Evolutionary conservation across 2,888 invertebrate species (phyloP).

Genomic region (Muschampia plurimacula): DNA sequence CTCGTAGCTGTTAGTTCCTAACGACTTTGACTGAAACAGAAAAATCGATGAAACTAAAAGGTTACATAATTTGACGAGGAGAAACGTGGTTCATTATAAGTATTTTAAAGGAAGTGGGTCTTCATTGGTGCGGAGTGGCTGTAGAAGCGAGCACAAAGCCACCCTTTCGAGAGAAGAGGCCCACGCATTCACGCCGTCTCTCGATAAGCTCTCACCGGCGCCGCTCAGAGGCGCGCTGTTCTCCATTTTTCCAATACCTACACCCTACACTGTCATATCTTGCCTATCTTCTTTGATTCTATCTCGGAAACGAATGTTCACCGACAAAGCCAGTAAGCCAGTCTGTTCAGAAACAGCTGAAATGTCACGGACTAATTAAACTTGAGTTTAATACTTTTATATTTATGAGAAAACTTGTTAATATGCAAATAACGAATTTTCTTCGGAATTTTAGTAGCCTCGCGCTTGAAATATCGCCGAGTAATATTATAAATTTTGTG

Average conservation of each 20-base stretch:
- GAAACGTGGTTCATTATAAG: conserved; percentile 52
- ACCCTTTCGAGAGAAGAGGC: conserved; percentile 71
- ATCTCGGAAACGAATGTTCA: conserved; percentile 15
- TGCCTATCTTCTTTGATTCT: conserved; percentile 32
- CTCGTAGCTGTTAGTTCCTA: neutral
- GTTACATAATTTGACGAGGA: conserved; percentile 44
- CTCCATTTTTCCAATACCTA: conserved; percentile 56
- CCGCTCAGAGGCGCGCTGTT: conserved; percentile 49
- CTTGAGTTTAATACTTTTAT: conserved; percentile 28
- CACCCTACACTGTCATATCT: conserved; percentile 29
- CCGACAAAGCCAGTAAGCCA: conserved; percentile 21
- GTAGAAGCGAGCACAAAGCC: conserved; percentile 74
- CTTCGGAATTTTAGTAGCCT: conserved; percentile 25
- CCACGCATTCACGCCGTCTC: conserved; percentile 67
- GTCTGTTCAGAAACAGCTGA: conserved; percentile 21
- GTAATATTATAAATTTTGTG: conserved; percentile 23
- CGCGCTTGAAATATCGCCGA: conserved; percentile 19
- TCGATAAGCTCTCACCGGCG: conserved; percentile 69
- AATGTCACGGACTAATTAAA: conserved; percentile 36
- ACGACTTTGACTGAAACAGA: neutral
- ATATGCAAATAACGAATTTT: conserved; percentile 35
- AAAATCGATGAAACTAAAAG: conserved; percentile 40
- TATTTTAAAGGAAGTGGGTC: conserved; percentile 61
- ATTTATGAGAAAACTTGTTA: conserved; percentile 36
- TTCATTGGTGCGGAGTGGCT: conserved; percentile 63